Evolutionary conservation across 2,113 vertebrate genomes (phyloP).

Genomic region (Pungitius pungitius): DNA sequence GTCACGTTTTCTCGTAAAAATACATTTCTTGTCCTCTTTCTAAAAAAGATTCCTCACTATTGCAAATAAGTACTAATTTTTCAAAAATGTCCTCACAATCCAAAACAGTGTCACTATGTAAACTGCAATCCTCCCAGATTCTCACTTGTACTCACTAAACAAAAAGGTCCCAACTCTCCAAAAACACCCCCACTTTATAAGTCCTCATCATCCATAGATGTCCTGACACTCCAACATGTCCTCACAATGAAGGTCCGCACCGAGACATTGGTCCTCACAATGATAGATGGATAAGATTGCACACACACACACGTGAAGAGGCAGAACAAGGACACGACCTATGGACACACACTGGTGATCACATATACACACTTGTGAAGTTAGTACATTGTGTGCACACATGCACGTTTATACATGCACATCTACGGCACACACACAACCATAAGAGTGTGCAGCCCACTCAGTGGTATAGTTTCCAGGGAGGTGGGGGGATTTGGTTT

Average conservation of each 20-base stretch:
- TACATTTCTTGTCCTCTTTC: no score
- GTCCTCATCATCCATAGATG: neutral
- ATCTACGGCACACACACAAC: neutral
- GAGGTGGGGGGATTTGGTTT: constrained; percentile 24
- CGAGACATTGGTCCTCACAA: constrained; percentile 4
- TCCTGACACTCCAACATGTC: neutral
- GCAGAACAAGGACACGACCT: constrained; percentile 38
- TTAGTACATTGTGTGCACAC: neutral
- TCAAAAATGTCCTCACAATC: neutral
- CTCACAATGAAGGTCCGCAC: neutral
- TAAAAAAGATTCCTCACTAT: no score
- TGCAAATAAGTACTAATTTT: neutral
- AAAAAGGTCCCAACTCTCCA: neutral
- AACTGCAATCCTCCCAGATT: neutral
- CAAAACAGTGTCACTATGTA: neutral
- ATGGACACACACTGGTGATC: constrained; percentile 26
- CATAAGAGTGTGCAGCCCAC: constrained; percentile 49
- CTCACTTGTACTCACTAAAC: neutral
- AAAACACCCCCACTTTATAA: neutral
- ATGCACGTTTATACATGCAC: neutral
- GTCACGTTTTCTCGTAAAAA: neutral
- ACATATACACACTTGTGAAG: neutral
- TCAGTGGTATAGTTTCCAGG: constrained; percentile 50
- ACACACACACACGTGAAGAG: constrained; percentile 10
- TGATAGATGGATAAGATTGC: neutral